Evolutionary conservation across 2,888 invertebrate species (phyloP).

Genomic region (Tinea trinotella): DNA sequence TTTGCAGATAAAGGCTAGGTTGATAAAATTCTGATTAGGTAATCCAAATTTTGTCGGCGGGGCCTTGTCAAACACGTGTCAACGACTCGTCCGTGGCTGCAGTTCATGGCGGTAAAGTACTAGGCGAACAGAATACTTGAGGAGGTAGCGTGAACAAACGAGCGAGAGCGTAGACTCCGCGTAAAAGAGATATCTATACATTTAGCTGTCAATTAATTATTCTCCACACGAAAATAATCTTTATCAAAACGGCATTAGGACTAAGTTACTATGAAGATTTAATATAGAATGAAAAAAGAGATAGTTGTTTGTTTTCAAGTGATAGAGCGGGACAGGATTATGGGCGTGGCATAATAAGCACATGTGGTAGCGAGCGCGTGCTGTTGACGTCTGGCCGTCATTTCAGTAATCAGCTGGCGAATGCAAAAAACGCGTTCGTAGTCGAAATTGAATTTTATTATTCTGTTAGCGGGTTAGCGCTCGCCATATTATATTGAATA

Average conservation of each 20-base stretch:
- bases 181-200: constrained; percentile 21
- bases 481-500: no score
- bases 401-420: constrained; percentile 42
- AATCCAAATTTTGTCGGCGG: constrained; percentile 10
- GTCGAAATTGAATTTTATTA: neutral
- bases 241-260: constrained; percentile 17
- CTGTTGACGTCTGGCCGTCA: constrained; percentile 42
- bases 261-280: constrained; percentile 22
- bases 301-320: constrained; percentile 24
- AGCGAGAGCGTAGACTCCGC: constrained; percentile 33
- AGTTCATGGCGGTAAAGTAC: constrained; percentile 69
- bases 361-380: constrained; percentile 51
- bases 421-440: constrained; percentile 7
- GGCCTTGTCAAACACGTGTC: constrained; percentile 62
- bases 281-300: neutral
- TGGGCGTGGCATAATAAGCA: constrained; percentile 54
- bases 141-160: constrained; percentile 33
- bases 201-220: neutral
- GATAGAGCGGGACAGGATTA: constrained; percentile 32
- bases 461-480: neutral
- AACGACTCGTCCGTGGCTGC: constrained; percentile 64
- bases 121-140: constrained; percentile 48
- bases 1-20: neutral
- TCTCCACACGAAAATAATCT: neutral
- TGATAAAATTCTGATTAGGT: neutral